Evolutionary conservation across 2,888 invertebrate genomes (phyloP).

Genomic region (Caenorhabditis wallacei): DNA sequence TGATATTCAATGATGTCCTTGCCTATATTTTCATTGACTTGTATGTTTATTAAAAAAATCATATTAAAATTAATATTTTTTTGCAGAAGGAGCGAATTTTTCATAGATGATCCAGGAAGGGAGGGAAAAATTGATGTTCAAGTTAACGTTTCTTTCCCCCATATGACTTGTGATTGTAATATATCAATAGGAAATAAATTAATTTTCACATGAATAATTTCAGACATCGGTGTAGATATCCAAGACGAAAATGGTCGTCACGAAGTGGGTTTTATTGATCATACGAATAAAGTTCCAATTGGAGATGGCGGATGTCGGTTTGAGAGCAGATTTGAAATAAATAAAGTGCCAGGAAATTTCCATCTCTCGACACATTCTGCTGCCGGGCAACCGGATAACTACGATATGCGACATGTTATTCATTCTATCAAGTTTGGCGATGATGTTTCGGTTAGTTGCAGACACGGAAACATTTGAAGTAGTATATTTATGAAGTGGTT

Average conservation of each 20-base stretch:
- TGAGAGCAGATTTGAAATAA: constrained; percentile 85
- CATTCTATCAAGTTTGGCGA: constrained; percentile 85
- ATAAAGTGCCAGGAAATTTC: constrained; percentile 86
- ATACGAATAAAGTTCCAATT: constrained; percentile 84
- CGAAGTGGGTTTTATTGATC: constrained; percentile 86
- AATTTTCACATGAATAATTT: not conserved
- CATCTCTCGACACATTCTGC: constrained; percentile 86
- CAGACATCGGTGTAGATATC: constrained; percentile 86
- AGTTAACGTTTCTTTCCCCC: constrained; percentile 85
- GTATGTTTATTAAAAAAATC: constrained; percentile 64
- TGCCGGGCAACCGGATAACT: constrained; percentile 84
- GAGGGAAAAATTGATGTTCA: constrained; percentile 85
- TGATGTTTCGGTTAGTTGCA: constrained; percentile 69
- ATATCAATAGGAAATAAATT: not conserved
- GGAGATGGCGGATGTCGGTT: constrained; percentile 85
- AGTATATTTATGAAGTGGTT: no score
- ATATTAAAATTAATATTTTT: not conserved
- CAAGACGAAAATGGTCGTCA: constrained; percentile 87
- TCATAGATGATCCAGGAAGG: constrained; percentile 86
- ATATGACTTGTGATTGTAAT: constrained; percentile 85
- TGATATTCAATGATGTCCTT: constrained; percentile 76
- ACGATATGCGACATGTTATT: constrained; percentile 86
- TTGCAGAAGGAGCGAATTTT: constrained; percentile 84
- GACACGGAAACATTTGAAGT: constrained; percentile 3
- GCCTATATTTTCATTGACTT: constrained; percentile 75